Evolutionary conservation across 2,888 invertebrate species (phyloP), one percentile per base, ranked within the genome.

Genomic region (Bombylius discolor): DNA sequence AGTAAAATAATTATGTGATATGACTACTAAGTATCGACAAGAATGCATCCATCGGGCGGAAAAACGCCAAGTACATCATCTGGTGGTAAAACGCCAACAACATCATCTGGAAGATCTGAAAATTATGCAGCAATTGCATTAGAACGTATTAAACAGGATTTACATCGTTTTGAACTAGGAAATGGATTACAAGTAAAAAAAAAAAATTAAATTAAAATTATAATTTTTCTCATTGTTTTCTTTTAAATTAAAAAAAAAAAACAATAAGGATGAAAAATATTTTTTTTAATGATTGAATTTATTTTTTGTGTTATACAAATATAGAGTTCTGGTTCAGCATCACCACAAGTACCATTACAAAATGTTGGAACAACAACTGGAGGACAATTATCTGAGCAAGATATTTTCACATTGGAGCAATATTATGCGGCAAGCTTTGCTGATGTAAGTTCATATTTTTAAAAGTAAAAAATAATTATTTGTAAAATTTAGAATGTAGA

Each of bases 31-130:
- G 64, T 69, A 69, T 66, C 68, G 56, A 66, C 67, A 68, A 70
- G 67, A 65, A 74, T 74, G 74, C 73, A 74, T 72, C 70, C 72
- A 73, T 71, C 73, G 71, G 74, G 72, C 71, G 75, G 73, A 70
- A 74, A 74, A 72, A 72, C 73, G 70, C 62, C 64, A 49, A 62
- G 63, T 55, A 56, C 60, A 52, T 56, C 60, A 58, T 53, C 58
- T 57, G 74, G 72, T 70, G 75, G 73, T 70, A 74, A 74, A 72
- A 72, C 73, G 70, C 62, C 64, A 49, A 62, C 64, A 55, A 56
- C 60, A 52, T 56, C 60, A 58, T 55, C 58, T 56, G 71, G 73
- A 69, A 72, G 72, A 66, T 69, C 73, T 70, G 73, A 73, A 70
- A 72, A 72, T 66, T 75, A 74, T 64, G 72, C 73, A 64, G 71